Conservation (phyloP, 37 sponge, comb jelly and placozoan genomes). For the Tethya wilhelma region DNA sequence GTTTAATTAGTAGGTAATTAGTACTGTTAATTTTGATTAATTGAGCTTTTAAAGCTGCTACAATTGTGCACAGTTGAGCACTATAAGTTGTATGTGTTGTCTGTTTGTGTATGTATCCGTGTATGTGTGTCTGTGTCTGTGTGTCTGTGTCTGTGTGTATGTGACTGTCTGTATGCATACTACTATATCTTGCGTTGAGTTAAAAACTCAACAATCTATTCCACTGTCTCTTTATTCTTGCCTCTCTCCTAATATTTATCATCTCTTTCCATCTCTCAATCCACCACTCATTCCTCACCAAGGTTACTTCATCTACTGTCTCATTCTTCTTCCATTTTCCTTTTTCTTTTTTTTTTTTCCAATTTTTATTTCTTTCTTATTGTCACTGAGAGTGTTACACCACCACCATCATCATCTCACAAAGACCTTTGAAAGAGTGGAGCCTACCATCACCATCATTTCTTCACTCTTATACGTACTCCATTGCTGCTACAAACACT, state of each 20-base stretch:
- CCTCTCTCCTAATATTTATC: background rate
- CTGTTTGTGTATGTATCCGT: constrained; percentile 42
- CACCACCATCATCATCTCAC: too few species aligned
- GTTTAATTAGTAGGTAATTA: background rate
- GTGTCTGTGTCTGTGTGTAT: constrained; percentile 38
- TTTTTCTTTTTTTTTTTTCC: too few species aligned
- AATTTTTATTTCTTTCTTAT: too few species aligned
- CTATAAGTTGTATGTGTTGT: constrained; percentile 18
- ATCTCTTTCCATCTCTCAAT: background rate
- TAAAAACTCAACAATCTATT: background rate
- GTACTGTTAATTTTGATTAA: background rate
- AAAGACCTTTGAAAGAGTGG: too few species aligned
- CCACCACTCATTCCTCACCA: background rate
- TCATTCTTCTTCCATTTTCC: too few species aligned
- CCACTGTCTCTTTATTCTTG: background rate
- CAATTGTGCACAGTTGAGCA: background rate
- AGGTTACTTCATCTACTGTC: too few species aligned
- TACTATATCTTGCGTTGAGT: background rate
- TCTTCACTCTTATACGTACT: too few species aligned
- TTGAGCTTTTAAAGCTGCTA: background rate
- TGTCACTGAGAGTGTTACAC: too few species aligned
- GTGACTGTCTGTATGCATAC: constrained; percentile 23
- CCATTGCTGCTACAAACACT: too few species aligned
- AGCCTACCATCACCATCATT: too few species aligned
- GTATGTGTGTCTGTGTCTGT: constrained; percentile 29